Percentiles rank a stretch among this genome's conserved stretches.
Evolutionary conservation across 2,113 vertebrate genomes (phyloP).

Genomic region (Vulpes vulpes): DNA sequence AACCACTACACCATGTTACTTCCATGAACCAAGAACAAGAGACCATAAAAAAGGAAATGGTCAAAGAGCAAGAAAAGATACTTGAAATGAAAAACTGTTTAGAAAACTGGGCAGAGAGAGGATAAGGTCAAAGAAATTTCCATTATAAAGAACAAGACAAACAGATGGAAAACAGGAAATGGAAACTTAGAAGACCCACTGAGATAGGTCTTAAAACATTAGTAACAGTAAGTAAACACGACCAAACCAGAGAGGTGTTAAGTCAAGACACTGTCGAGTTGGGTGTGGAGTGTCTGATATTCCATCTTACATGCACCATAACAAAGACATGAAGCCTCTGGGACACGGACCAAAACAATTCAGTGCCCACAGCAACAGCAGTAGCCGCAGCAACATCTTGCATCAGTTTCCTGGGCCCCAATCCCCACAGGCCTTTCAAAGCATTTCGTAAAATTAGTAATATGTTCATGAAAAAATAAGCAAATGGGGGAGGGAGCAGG

Average conservation of each 20-base stretch:
- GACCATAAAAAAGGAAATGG: not conserved
- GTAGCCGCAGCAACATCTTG: not conserved
- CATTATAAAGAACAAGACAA: not conserved
- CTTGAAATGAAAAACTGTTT: not conserved
- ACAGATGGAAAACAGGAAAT: not conserved
- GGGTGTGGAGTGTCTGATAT: not conserved
- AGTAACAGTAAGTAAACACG: not conserved
- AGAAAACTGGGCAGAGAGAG: constrained; percentile 13
- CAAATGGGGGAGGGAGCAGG: not conserved
- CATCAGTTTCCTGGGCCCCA: not conserved
- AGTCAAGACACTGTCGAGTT: not conserved
- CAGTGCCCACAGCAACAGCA: not conserved
- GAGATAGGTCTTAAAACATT: not conserved
- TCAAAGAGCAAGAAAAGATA: not conserved
- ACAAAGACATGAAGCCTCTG: not conserved
- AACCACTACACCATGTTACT: not conserved
- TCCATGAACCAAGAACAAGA: not conserved
- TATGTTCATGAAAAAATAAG: not conserved
- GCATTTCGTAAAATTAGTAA: not conserved
- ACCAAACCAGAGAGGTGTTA: not conserved
- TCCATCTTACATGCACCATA: not conserved
- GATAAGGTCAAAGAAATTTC: not conserved
- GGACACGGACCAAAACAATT: not conserved
- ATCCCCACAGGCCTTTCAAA: constrained; percentile 1
- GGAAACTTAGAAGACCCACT: not conserved